Conservation (phyloP, 2,113 vertebrate species). For the Callithrix jacchus region DNA sequence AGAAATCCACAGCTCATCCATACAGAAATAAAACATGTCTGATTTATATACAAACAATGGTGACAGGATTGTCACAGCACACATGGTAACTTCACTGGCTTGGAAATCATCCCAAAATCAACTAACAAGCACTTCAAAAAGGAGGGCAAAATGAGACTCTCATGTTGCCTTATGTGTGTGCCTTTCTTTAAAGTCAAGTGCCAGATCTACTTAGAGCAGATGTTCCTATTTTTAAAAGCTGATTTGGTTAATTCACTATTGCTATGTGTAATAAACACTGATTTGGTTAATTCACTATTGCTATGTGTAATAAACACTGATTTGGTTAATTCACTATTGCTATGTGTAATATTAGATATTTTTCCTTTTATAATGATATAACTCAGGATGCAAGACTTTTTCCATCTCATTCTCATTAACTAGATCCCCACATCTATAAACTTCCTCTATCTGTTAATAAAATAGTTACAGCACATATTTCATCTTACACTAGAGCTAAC, state of each 20-base stretch:
- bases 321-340: not conserved
- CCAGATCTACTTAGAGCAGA: slow-evolving; percentile 17
- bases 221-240: not conserved
- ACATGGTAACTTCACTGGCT: slow-evolving; percentile 25
- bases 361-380: not conserved
- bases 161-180: not conserved
- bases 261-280: not conserved
- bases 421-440: not conserved
- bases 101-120: slow-evolving; percentile 53
- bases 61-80: slow-evolving; percentile 54
- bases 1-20: slow-evolving; percentile 21
- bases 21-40: slow-evolving; percentile 24
- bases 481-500: not conserved
- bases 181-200: slow-evolving; percentile 34
- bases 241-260: not conserved
- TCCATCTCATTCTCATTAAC: not conserved
- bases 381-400: not conserved
- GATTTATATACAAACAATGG: slow-evolving; percentile 51
- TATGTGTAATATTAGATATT: not conserved
- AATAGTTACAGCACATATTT: not conserved
- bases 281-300: not conserved
- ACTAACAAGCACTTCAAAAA: not conserved
- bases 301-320: not conserved
- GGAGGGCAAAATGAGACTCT: not conserved
- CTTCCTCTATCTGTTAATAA: not conserved